These are phyloP conservation scores for Proteles cristata DNA, from an alignment of 2,113 vertebrate genomes.

Conservation along the genomic window DNA sequence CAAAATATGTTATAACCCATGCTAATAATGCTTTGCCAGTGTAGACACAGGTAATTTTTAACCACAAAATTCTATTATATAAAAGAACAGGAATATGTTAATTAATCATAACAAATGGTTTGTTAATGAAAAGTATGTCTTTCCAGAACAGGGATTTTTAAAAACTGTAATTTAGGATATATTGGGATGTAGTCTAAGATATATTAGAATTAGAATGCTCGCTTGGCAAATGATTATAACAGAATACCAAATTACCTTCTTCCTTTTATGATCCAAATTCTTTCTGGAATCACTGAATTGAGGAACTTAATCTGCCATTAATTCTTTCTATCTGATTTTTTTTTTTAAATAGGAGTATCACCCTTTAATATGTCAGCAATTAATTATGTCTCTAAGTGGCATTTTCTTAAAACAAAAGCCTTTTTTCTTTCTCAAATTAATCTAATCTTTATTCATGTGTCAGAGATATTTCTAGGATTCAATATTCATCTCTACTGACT, in stretches of 20 bases:
- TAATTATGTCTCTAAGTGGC: slow-evolving; percentile 62
- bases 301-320: slow-evolving; percentile 68
- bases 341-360: slow-evolving; percentile 50
- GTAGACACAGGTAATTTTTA: slow-evolving; percentile 58
- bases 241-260: slow-evolving; percentile 64
- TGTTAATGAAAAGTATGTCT: slow-evolving; percentile 60
- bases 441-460: slow-evolving; percentile 20
- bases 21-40: slow-evolving; percentile 15
- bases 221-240: slow-evolving; percentile 56
- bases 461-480: slow-evolving; percentile 33
- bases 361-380: slow-evolving; percentile 70
- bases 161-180: slow-evolving; percentile 50
- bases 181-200: slow-evolving; percentile 36
- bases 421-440: background rate
- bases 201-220: slow-evolving; percentile 62
- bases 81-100: slow-evolving; percentile 25
- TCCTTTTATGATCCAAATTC: slow-evolving; percentile 53
- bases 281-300: slow-evolving; percentile 67
- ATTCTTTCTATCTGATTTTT: slow-evolving; percentile 56
- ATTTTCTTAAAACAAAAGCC: slow-evolving; percentile 52
- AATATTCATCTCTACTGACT: background rate
- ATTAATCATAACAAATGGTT: slow-evolving; percentile 66
- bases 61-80: slow-evolving; percentile 27
- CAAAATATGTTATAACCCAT: slow-evolving; percentile 4
- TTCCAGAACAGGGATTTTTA: background rate